phyloP scores from a whole-genome alignment of 2,888 invertebrate genomes.

The Macrosoma leucophasiata region DNA sequence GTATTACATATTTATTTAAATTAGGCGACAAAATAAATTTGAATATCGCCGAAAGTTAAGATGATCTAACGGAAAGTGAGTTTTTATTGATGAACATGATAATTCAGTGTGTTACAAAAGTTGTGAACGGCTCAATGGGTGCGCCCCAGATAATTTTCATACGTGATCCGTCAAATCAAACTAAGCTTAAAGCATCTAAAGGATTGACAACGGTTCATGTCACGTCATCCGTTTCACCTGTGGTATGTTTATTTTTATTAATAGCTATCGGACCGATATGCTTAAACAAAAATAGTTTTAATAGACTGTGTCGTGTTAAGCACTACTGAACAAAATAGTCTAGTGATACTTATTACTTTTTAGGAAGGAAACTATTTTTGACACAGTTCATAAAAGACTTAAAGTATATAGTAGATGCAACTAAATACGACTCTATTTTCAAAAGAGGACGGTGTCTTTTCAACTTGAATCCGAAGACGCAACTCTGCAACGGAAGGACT shows the following conservation, averaged over 20 bases:
- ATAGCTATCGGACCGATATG: too few species aligned
- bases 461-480: not conserved
- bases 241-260: too few species aligned
- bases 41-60: conserved; percentile 25
- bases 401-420: too few species aligned
- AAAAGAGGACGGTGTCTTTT: conserved; percentile 3
- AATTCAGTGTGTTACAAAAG: too few species aligned
- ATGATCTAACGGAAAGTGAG: conserved; percentile 8
- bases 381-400: not conserved
- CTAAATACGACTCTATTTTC: not conserved
- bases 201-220: conserved; percentile 69
- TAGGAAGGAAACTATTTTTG: conserved; percentile 24
- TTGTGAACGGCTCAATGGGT: too few species aligned
- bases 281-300: conserved; percentile 33
- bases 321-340: conserved; percentile 30
- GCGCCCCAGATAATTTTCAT: conserved; percentile 48
- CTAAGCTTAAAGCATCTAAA: conserved; percentile 49
- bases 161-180: conserved; percentile 66
- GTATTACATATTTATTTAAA: conserved; percentile 14
- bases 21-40: conserved; percentile 27
- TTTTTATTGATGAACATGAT: too few species aligned
- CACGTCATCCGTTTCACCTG: conserved; percentile 61
- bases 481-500: conserved; percentile 57
- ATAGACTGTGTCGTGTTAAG: conserved; percentile 32
- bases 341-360: conserved; percentile 43